Base-by-base conservation (phyloP, 23 tunicate genomes). In the Halocynthia aurantium region DNA sequence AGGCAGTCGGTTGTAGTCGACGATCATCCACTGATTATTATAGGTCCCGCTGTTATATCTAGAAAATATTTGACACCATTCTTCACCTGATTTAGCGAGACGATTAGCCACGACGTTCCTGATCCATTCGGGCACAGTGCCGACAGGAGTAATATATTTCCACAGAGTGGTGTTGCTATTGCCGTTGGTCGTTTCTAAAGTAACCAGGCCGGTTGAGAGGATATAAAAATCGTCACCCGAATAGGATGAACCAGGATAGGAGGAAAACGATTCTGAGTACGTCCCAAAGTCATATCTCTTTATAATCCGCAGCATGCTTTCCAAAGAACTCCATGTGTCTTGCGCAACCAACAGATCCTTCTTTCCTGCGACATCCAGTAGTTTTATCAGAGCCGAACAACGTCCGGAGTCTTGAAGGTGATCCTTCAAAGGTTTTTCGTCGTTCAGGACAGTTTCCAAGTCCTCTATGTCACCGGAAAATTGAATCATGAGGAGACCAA, bases 141-240 rank as follows among this genome's bases (percentile, higher is more conserved):
- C 44, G 55, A 54, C 20, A 7, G 79, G 72, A 7, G 78, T 78
- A 2, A 84, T 80, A 55, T 78, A 78, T 49, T 84, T 76, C 87
- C 87, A 84, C 50, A 84, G 58, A 13, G 31, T 70, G 0, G 54
- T 52, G 7, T 84, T 84, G 63, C 72, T 57, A 54, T 84, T 84
- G n/a, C 89, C 83, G 56, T 78, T 84, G 52, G 89, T 84, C 10
- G 89, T 84, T 78, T 84, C 89, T 50, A 84, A 78, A 44, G 89
- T 78, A 62, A 84, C 89, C 83, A 84, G 31, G 13, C 89, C 89
- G 8, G 89, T 61, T 19, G 89, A 78, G 7, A 84, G 69, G 64
- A 84, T 70, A 31, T 84, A 84, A 61, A 78, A 84, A 61, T 84
- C 89, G 58, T 84, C 83, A 6, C 80, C 83, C 12, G 89, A 84